These are phyloP conservation scores for Sceloporus tristichus DNA, from an alignment of 2,113 vertebrate genomes.

Conservation along the genomic window DNA sequence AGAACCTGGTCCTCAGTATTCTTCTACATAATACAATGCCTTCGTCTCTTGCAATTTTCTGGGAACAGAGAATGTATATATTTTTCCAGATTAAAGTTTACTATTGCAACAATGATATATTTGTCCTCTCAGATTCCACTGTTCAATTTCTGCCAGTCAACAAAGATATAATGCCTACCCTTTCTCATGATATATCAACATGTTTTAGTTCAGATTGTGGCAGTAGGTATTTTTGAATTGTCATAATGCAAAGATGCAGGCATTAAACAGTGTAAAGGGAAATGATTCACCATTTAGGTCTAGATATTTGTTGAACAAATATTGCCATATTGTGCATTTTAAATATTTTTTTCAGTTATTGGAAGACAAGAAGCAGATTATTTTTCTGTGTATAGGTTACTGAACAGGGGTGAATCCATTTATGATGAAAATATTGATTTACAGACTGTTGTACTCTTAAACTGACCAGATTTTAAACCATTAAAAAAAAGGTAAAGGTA, in stretches of 20 bases:
- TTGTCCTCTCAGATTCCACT: not conserved
- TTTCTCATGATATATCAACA: not conserved
- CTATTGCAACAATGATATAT: constrained; percentile 9
- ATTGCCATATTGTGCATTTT: too few species aligned
- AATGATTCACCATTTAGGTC: not conserved
- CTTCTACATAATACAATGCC: not conserved
- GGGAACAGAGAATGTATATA: not conserved
- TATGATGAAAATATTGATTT: not conserved
- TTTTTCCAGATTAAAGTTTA: constrained; percentile 16
- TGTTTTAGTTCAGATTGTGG: not conserved
- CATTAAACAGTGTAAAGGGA: not conserved
- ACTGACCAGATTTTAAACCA: not conserved
- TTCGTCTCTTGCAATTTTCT: not conserved
- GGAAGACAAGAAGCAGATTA: too few species aligned
- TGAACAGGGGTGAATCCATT: not conserved
- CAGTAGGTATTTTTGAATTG: not conserved
- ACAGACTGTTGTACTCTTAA: not conserved
- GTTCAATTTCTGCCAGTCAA: constrained; percentile 3
- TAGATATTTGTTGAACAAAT: not conserved
- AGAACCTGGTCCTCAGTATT: constrained; percentile 4
- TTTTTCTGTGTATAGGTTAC: not conserved
- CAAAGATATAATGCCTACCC: not conserved
- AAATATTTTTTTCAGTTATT: too few species aligned
- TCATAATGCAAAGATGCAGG: not conserved
- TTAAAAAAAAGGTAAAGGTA: too few species aligned